phyloP scores from a whole-genome alignment of 2,113 vertebrate genomes.

The Prinia subflava region DNA sequence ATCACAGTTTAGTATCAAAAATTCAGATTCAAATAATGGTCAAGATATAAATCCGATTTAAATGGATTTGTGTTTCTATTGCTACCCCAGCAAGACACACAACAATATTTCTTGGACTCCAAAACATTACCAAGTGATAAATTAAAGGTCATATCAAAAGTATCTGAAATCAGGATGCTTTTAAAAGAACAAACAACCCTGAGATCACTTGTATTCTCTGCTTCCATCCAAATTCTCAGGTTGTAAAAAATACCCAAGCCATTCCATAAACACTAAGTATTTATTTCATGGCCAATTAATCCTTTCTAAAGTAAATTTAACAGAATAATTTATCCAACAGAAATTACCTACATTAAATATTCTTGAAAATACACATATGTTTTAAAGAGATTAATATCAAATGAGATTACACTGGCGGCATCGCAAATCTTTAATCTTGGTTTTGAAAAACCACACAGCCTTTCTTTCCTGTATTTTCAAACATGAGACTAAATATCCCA shows the following conservation, averaged over 20 bases:
- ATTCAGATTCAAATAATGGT: background rate
- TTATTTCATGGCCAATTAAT: background rate
- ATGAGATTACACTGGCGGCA: background rate
- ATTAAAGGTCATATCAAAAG: background rate
- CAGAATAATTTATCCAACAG: background rate
- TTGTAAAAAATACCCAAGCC: background rate
- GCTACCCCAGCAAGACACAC: background rate
- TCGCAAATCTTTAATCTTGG: background rate
- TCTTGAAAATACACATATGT: background rate
- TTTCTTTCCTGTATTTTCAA: background rate
- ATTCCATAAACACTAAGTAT: background rate
- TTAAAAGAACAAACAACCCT: background rate
- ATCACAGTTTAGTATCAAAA: background rate
- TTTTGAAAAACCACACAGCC: background rate
- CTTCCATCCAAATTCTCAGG: background rate
- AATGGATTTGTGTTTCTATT: background rate
- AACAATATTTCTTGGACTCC: background rate
- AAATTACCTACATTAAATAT: background rate
- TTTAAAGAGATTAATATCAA: background rate
- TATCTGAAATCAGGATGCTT: background rate
- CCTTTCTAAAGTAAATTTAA: background rate
- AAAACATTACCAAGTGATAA: background rate
- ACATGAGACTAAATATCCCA: background rate
- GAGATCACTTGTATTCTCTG: background rate
- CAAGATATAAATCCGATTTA: background rate